These are phyloP conservation scores for Hydrophis major DNA, from an alignment of 2,797 vertebrate genomes.

Conservation along the genomic window DNA sequence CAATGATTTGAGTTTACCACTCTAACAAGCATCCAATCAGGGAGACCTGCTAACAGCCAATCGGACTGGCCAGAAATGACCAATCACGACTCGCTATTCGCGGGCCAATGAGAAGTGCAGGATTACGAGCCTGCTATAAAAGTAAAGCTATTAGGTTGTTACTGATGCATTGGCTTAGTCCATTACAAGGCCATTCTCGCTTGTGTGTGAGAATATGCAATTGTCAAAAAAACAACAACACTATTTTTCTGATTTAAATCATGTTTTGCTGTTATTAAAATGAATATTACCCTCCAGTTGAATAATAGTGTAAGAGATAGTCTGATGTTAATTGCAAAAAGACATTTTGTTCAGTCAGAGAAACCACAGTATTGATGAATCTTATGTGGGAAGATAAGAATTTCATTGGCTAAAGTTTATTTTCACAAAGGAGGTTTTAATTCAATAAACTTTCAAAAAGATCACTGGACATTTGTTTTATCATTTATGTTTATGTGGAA, in stretches of 20 bases:
- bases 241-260: neutral
- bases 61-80: too few relatives aligned
- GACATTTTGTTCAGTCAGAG: neutral
- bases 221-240: neutral
- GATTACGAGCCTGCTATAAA: too few relatives aligned
- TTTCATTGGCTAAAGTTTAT: neutral
- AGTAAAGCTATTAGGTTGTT: too few relatives aligned
- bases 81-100: too few relatives aligned
- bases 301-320: neutral
- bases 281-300: neutral
- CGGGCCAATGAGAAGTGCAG: too few relatives aligned
- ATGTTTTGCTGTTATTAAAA: neutral
- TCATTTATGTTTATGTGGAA: neutral
- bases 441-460: neutral
- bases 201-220: neutral
- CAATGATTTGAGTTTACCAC: too few relatives aligned
- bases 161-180: too few relatives aligned
- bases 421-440: neutral
- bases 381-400: neutral
- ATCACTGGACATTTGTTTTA: neutral
- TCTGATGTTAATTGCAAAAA: neutral
- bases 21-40: too few relatives aligned
- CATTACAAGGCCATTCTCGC: rapidly evolving
- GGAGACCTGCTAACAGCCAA: too few relatives aligned
- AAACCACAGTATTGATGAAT: neutral